Percentiles rank a stretch among this genome's conserved stretches.
Conservation (phyloP, 1,140 invertebrate genomes). For the Cydia strobilella region DNA sequence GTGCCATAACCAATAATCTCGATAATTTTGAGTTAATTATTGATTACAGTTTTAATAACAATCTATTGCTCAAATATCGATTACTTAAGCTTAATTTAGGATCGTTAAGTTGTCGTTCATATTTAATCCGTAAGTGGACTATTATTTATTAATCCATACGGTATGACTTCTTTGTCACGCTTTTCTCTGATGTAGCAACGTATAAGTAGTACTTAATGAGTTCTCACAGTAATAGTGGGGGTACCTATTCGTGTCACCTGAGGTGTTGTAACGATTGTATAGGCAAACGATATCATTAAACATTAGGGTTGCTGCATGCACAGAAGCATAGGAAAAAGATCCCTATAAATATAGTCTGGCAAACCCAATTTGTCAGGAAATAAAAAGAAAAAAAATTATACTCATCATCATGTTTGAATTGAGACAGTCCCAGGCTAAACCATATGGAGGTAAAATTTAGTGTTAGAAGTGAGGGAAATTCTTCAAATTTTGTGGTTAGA, state of each 20-base stretch:
- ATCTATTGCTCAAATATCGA: not conserved
- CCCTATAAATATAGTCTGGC: too few relatives aligned
- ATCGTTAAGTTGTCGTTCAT: not conserved
- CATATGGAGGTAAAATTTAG: too few relatives aligned
- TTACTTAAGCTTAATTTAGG: not conserved
- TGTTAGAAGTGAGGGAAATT: too few relatives aligned
- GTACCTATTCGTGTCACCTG: not conserved
- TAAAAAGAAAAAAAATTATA: too few relatives aligned
- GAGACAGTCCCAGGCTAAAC: too few relatives aligned
- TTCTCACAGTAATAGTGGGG: not conserved
- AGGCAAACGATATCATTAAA: too few relatives aligned
- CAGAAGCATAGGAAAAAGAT: too few relatives aligned
- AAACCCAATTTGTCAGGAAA: too few relatives aligned
- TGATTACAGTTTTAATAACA: not conserved
- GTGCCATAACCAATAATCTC: not conserved
- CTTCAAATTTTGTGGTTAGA: too few relatives aligned
- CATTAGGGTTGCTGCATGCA: too few relatives aligned
- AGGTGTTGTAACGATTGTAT: not conserved
- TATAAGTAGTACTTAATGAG: constrained; percentile 6
- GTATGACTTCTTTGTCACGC: constrained; percentile 12
- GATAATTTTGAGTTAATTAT: not conserved
- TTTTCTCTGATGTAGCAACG: not conserved
- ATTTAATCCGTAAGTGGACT: not conserved
- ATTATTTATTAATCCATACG: not conserved
- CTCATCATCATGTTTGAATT: too few relatives aligned